These are phyloP conservation scores for Ashinkailepas kermadecensis DNA, from an alignment of 2,888 invertebrate species.

Conservation along the genomic window DNA sequence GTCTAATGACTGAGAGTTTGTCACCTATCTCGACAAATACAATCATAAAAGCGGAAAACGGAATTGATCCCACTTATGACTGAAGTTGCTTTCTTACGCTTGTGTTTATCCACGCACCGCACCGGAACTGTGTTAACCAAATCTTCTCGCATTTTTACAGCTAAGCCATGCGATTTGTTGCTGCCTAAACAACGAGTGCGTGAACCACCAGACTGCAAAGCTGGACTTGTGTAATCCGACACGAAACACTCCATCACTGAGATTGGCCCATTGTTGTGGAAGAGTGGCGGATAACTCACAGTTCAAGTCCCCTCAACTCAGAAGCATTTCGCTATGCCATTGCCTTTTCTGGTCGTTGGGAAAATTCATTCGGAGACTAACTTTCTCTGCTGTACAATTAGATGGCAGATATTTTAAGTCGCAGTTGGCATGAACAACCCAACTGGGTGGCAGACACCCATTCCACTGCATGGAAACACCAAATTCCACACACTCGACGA, in stretches of 20 bases:
- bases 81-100: too few species aligned
- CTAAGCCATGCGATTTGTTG: too few species aligned
- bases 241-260: neutral
- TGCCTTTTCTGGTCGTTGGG: constrained; percentile 13
- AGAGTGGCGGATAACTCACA: constrained; percentile 12
- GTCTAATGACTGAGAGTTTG: too few species aligned
- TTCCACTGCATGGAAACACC: too few species aligned
- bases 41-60: too few species aligned
- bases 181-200: neutral
- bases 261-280: constrained; percentile 12
- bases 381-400: constrained; percentile 9
- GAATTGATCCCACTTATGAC: too few species aligned
- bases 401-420: neutral
- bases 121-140: too few species aligned
- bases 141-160: too few species aligned
- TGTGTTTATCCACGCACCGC: too few species aligned
- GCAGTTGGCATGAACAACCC: constrained; percentile 8
- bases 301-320: neutral
- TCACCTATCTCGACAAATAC: too few species aligned
- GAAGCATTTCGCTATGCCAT: neutral
- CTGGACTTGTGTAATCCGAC: constrained; percentile 9
- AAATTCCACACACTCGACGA: too few species aligned
- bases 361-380: neutral
- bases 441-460: too few species aligned
- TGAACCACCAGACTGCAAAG: neutral